phyloP scores from a whole-genome alignment of 2,888 invertebrate genomes.

The Julus scanicus region DNA sequence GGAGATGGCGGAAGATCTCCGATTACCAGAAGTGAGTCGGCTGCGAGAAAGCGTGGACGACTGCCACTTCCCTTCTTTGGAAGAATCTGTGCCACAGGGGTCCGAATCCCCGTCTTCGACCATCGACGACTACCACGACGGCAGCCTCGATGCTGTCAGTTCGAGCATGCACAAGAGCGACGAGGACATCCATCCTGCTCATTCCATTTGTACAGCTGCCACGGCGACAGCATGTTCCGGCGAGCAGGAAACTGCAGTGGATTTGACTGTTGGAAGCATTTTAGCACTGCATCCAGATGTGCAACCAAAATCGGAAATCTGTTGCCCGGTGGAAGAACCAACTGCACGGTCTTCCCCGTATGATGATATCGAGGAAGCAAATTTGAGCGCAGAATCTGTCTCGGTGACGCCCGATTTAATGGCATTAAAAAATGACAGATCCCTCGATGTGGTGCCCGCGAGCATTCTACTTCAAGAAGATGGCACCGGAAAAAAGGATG shows the following conservation, averaged over 20 bases:
- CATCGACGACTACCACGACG: not conserved
- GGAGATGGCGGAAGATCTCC: slow-evolving; percentile 53
- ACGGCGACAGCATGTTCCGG: not conserved
- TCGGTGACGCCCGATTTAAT: not conserved
- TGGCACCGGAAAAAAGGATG: not conserved
- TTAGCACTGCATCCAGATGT: not conserved
- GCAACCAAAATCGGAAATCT: not conserved
- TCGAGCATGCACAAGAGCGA: not conserved
- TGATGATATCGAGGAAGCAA: not conserved
- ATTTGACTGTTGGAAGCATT: slow-evolving; percentile 49
- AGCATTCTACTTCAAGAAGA: slow-evolving; percentile 7
- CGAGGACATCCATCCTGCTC: not conserved
- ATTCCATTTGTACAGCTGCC: not conserved
- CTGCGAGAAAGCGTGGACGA: slow-evolving; percentile 13
- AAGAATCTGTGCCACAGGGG: not conserved
- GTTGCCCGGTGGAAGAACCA: not conserved
- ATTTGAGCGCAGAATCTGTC: not conserved
- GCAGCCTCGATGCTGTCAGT: not conserved
- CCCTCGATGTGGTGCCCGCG: not conserved
- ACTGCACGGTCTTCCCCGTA: not conserved
- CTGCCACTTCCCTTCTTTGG: not conserved
- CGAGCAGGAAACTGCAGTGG: slow-evolving; percentile 53
- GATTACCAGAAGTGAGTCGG: slow-evolving; percentile 36
- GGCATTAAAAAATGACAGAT: not conserved
- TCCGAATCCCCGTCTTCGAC: slow-evolving; percentile 11